Percentiles rank a stretch among this genome's conserved stretches.
phyloP scores from a whole-genome alignment of 2,113 vertebrate genomes.

The Aegotheles bennettii region DNA sequence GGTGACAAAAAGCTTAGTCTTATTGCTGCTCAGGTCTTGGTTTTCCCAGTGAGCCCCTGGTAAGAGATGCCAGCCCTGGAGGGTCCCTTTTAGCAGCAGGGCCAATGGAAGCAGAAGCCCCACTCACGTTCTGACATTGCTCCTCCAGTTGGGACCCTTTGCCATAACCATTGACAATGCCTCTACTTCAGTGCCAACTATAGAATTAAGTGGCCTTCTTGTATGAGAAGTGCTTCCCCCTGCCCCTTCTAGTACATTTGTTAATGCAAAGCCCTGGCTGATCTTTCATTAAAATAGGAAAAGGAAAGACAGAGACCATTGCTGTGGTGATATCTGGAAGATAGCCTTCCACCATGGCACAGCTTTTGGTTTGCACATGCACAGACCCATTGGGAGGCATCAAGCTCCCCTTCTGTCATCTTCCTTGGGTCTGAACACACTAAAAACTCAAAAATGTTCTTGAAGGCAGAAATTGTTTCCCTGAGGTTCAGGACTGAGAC shows the following conservation, averaged over 20 bases:
- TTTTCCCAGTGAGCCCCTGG: neutral
- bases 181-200: neutral
- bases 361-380: neutral
- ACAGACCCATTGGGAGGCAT: neutral
- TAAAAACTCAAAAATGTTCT: neutral
- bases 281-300: neutral
- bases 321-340: neutral
- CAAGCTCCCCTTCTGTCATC: neutral
- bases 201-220: neutral
- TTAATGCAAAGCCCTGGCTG: neutral
- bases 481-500: neutral
- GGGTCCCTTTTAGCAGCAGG: neutral
- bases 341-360: neutral
- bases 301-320: neutral
- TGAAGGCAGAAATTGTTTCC: neutral
- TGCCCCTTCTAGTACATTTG: rapidly evolving
- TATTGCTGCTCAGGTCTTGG: neutral
- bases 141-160: neutral
- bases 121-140: rapidly evolving
- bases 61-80: neutral
- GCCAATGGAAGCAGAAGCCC: neutral
- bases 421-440: neutral
- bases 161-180: rapidly evolving
- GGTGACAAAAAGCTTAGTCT: neutral
- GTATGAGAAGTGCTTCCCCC: neutral